Evolutionary conservation across 92 coral and sea anemone genomes (phyloP), one percentile per base, ranked within the genome.

Genomic region (Siderastrea radians): DNA sequence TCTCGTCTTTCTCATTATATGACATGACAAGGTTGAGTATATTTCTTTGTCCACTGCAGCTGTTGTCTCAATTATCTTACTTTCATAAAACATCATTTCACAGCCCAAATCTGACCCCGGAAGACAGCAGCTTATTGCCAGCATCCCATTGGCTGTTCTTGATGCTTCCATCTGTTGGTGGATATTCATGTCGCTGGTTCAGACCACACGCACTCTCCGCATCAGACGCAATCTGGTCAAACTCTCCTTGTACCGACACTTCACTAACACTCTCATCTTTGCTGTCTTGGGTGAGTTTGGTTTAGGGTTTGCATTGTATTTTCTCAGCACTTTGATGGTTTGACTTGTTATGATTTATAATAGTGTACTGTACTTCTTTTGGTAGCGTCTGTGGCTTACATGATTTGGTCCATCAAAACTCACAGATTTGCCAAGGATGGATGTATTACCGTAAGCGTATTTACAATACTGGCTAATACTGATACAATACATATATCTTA

Each of bases 121-220:
- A 78, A 94, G 84, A 72, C 95, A 93, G 67, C 93, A 89, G 82
- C 84, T 97, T 19, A 84, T 94, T 49, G 99, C 98, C 9, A 91
- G 95, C 45, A 86, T 97, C 44, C 99, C 99, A 9, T 81, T 97
- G 58, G 98, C 99, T 46, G 98, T 97, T 74, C 96, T 97, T 14
- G 99, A 97, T 89, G 98, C 98, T 11, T 98, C 96, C 44, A 97
- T 97, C 78, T 97, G 99, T 68, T 97, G 99, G 99, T 97, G 99
- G 99, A 97, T 97, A 13, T 97, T 97, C 92, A 97, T 97, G 99
- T 95, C 99, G 10, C 85, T 97, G 78, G 97, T 97, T 16, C 99
- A 97, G 81, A 97, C 99, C 50, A 97, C 96, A 10, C 83, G 99
- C 74, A 97, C 99, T 11, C 91, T 97, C 53, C 96, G 98, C 75